Evolutionary conservation across 2,888 invertebrate species (phyloP).

Genomic region (Diploptera punctata): DNA sequence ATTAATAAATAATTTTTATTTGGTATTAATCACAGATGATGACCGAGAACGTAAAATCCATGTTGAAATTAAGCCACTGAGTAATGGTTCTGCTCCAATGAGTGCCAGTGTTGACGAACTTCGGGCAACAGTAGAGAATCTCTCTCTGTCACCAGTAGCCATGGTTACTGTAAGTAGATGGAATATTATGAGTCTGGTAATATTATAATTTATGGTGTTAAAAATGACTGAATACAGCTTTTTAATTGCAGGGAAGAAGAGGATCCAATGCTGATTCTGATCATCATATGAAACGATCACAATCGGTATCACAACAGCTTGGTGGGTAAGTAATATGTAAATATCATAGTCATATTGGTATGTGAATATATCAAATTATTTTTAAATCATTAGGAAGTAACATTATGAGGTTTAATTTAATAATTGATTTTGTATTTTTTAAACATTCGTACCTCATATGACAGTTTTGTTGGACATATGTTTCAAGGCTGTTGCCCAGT

Average conservation of each 20-base stretch:
- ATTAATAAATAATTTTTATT: too few relatives aligned
- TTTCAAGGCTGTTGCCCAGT: too few relatives aligned
- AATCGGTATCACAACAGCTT: conserved; percentile 78
- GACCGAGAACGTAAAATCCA: conserved; percentile 89
- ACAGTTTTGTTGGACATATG: too few relatives aligned
- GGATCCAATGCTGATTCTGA: conserved; percentile 74
- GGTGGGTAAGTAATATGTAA: conserved; percentile 61
- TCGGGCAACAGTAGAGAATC: conserved; percentile 89
- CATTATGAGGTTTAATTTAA: too few relatives aligned
- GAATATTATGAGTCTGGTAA: too few relatives aligned
- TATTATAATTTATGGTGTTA: too few relatives aligned
- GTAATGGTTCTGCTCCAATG: conserved; percentile 87
- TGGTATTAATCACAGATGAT: conserved; percentile 66
- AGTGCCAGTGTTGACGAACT: conserved; percentile 96
- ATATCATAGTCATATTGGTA: too few relatives aligned
- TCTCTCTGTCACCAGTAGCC: conserved; percentile 82
- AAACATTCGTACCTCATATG: too few relatives aligned
- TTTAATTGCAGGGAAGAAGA: conserved; percentile 61
- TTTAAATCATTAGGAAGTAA: too few relatives aligned
- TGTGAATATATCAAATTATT: too few relatives aligned
- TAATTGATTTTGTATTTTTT: too few relatives aligned
- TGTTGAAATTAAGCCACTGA: conserved; percentile 94
- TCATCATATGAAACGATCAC: conserved; percentile 70
- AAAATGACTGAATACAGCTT: too few relatives aligned
- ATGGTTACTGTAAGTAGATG: conserved; percentile 60